These are phyloP conservation scores for Callaeas wilsoni DNA, from an alignment of 2,113 vertebrate genomes.

Conservation along the genomic window DNA sequence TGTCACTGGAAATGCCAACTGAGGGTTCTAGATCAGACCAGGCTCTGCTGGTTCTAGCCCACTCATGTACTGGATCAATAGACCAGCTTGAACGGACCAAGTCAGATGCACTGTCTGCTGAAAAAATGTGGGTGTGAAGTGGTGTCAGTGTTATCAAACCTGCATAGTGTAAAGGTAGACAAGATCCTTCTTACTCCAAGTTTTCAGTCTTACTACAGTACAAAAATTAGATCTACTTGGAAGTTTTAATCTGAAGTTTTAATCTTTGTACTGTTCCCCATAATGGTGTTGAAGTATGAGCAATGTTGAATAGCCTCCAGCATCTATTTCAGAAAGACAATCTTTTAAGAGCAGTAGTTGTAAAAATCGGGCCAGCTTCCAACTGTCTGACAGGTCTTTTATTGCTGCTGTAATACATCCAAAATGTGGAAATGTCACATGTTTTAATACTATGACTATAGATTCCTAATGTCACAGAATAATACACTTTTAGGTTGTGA, in stretches of 20 bases:
- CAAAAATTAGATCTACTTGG: background rate
- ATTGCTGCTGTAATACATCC: background rate
- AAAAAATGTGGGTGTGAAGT: background rate
- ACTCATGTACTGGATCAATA: rapidly evolving
- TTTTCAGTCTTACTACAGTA: background rate
- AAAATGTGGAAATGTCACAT: background rate
- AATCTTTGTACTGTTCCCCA: background rate
- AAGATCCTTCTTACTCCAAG: background rate
- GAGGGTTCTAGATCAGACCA: background rate
- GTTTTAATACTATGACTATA: background rate
- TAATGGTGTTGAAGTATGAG: background rate
- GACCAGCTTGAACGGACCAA: background rate
- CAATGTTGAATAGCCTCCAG: background rate
- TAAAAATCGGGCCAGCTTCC: background rate
- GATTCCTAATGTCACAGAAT: background rate
- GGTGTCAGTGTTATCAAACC: background rate
- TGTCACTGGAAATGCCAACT: background rate
- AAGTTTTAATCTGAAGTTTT: background rate
- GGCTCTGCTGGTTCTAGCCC: background rate
- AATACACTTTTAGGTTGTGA: background rate
- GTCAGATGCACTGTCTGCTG: background rate
- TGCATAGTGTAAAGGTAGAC: background rate
- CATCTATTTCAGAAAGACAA: background rate
- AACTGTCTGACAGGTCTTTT: background rate
- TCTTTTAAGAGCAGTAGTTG: background rate